Conservation (phyloP, 2,113 vertebrate species). For the Lampris incognitus region DNA sequence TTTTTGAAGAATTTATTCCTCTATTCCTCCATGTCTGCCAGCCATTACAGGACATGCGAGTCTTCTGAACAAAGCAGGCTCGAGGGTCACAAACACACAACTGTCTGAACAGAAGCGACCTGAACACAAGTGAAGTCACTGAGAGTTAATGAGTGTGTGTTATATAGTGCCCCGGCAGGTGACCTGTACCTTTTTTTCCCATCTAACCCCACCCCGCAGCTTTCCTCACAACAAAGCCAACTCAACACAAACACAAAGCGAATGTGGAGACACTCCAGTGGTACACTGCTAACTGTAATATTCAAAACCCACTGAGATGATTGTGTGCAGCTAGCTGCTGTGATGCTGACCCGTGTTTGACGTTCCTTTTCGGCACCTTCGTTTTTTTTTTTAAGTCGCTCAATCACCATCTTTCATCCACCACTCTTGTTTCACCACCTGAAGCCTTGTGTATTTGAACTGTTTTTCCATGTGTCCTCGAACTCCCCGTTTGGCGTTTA, state of each 20-base stretch:
- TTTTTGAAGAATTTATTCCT: background rate
- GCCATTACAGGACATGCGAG: background rate
- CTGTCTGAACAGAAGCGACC: too few species aligned
- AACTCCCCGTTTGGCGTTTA: constrained; percentile 17
- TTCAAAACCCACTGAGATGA: background rate
- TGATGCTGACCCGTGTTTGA: background rate
- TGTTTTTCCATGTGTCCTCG: constrained; percentile 10
- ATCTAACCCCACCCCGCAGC: background rate
- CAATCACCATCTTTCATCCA: background rate
- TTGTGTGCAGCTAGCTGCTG: constrained; percentile 15
- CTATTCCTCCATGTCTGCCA: background rate
- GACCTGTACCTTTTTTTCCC: too few species aligned
- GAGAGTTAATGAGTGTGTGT: too few species aligned
- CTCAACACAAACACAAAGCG: constrained; percentile 7
- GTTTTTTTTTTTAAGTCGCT: background rate
- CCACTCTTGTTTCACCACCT: too few species aligned
- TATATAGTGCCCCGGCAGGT: too few species aligned
- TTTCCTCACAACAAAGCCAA: background rate
- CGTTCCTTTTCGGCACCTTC: background rate
- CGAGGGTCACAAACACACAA: background rate
- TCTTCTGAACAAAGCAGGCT: background rate
- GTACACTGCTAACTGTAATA: background rate
- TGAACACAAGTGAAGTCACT: too few species aligned
- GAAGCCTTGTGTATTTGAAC: too few species aligned
- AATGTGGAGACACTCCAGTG: background rate